Evolutionary conservation across 1,140 invertebrate species (phyloP), one percentile per base, ranked within the genome.

Genomic region (Drosophila pectinifera): DNA sequence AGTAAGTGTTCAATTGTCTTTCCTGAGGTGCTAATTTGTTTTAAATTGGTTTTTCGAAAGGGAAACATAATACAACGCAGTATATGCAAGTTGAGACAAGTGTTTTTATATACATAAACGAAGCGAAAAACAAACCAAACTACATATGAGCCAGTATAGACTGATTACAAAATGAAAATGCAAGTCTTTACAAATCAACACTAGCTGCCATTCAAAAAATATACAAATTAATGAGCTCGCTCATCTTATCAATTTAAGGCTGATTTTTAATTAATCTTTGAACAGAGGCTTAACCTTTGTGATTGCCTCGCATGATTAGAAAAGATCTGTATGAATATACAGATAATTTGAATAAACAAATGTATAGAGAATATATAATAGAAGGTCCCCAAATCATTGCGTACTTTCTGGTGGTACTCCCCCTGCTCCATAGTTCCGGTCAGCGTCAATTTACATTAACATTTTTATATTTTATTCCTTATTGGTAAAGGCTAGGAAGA

Each of bases 1-100:
- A 51, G 82, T 86, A 73, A 79, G 82, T 86, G 31, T 24, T 73
- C 42, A 45, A 42, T 46, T 73, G 55, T 64, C 56, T 61, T 49
- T 4, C 20, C 11, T 22, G 16, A 39, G 28, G 42, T 5, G 49
- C 49, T 36, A 36, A 62, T 51, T 38, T 28, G 22, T 20, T 28
- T 26, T 53, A 14, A 36, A 59, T 77, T 63, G 55, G 55, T 31
- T 31, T 69, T 51, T 38, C 24, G 57, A 46, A 54, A 49, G 7
- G 41, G 4, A 4, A 22, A 20, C 39, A 16, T 16, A 10, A 14
- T 42, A 55, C 13, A 49, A 67, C 11, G 5, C 22, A 22, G 14
- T 5, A 20, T 13, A 14, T 26, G 16, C n/a, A 54, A 14, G 22
- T 28, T 49, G 3, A 16, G 5, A 11, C 26, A 14, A 20, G 8